These are phyloP conservation scores for Myotis vivesi DNA, from an alignment of 2,797 vertebrate species.

Conservation along the genomic window DNA sequence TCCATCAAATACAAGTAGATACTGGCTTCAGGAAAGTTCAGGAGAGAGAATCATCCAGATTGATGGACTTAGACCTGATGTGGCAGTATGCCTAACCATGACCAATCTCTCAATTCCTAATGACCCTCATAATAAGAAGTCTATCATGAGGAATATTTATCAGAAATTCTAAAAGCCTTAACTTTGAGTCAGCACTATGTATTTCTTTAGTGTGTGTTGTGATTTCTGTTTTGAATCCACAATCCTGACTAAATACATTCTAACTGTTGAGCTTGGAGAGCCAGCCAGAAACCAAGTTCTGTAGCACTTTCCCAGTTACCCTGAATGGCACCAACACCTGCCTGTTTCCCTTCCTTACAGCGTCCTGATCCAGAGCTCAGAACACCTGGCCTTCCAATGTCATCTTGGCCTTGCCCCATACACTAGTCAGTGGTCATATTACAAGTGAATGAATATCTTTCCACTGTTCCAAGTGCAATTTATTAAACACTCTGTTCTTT, in stretches of 20 bases:
- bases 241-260: not conserved
- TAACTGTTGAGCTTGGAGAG: not conserved
- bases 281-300: not conserved
- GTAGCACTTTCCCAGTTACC: not conserved
- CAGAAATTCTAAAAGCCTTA: conserved; percentile 9
- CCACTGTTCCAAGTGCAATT: not conserved
- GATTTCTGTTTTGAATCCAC: not conserved
- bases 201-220: not conserved
- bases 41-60: not conserved
- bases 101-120: not conserved
- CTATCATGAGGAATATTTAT: not conserved
- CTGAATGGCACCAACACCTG: accelerated
- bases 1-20: conserved; percentile 36
- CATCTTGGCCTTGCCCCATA: not conserved
- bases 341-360: not conserved
- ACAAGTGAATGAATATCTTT: not conserved
- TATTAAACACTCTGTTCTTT: not conserved
- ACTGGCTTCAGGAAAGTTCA: not conserved
- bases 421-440: not conserved
- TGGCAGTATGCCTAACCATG: not conserved
- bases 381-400: not conserved
- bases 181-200: not conserved
- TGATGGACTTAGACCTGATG: not conserved
- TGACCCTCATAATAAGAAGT: conserved; percentile 37
- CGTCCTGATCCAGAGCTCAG: not conserved